Evolutionary conservation across 2,113 vertebrate genomes (phyloP), one percentile per base, ranked within the genome.

Genomic region (Calypte anna): DNA sequence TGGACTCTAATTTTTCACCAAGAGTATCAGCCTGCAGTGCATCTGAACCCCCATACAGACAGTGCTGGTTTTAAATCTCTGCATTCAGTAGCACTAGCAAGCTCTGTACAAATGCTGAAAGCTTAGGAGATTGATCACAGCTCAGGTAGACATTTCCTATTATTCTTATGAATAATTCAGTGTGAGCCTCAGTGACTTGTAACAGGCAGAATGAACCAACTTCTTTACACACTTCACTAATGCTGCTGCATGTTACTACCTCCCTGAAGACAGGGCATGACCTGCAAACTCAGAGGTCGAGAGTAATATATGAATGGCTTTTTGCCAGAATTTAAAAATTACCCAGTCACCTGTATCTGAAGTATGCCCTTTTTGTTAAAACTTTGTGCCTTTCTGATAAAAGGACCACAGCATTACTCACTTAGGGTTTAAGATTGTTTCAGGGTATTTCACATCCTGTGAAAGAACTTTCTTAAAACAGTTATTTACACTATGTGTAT

Each of bases 361-460:
- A 53, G 43, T 51, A 33, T 72, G 38, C 13, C 27, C 4, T 51
- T 72, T 9, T 78, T 24, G 14, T 69, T 88, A 67, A 88, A 93
- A 55, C 14, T 50, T 51, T 6, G 3, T 62, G 31, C 33, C 22
- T 57, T 82, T 78, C 24, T 51, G 24, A n/a, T 54, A 28, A 11
- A 12, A 40, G 40, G 40, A 40, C 40, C 40, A 40, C 40, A 40
- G 40, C 40, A 40, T 77, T 68, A 54, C 12, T 66, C 1, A 21
- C 36, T 70, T 54, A 54, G 30, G 5, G 25, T 50, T 38, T 66
- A 54, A 91, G 21, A 23, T 89, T 86, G 27, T 86, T 66, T 69
- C 2, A 12, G 21, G 6, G 9, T 78, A 24, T 81, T 78, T 10
- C 2, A 8, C 3, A 4, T 40, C 9, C 40, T 91, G 0, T 40